Evolutionary conservation across 2,113 vertebrate species (phyloP).

Genomic region (Neolamprologus longior): DNA sequence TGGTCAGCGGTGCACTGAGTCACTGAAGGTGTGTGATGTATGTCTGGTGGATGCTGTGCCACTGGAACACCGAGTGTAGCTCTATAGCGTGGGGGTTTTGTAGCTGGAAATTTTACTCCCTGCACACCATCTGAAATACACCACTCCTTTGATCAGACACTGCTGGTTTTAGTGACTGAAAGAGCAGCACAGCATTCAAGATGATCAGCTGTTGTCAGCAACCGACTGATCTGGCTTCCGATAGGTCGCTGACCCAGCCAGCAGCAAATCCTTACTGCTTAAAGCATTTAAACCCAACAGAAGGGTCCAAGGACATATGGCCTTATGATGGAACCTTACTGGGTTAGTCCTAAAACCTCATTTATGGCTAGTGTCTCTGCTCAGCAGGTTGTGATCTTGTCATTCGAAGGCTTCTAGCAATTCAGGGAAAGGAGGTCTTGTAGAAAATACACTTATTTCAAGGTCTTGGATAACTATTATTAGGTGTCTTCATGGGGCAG

Average conservation of each 20-base stretch:
- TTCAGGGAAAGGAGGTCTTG: not conserved
- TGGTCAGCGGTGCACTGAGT: constrained; percentile 3
- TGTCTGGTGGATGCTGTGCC: not conserved
- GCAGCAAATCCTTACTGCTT: not conserved
- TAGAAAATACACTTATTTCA: not conserved
- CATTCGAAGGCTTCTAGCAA: not conserved
- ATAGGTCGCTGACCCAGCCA: not conserved
- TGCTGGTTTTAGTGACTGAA: not conserved
- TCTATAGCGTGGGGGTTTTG: not conserved
- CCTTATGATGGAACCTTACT: not conserved
- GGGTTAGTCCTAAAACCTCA: not conserved
- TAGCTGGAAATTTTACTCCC: not conserved
- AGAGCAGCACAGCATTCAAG: not conserved
- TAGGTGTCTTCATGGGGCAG: not conserved
- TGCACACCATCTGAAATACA: not conserved
- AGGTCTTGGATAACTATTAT: not conserved
- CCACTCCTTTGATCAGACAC: not conserved
- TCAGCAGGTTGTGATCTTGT: not conserved
- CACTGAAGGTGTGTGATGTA: not conserved
- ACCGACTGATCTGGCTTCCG: not conserved
- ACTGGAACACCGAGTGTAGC: not conserved
- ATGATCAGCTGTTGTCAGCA: not conserved
- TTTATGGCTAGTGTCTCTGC: not conserved
- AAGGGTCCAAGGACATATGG: not conserved
- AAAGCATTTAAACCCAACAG: not conserved